phyloP scores from a whole-genome alignment of 1,140 invertebrate species.

The Eufriesea mexicana region DNA sequence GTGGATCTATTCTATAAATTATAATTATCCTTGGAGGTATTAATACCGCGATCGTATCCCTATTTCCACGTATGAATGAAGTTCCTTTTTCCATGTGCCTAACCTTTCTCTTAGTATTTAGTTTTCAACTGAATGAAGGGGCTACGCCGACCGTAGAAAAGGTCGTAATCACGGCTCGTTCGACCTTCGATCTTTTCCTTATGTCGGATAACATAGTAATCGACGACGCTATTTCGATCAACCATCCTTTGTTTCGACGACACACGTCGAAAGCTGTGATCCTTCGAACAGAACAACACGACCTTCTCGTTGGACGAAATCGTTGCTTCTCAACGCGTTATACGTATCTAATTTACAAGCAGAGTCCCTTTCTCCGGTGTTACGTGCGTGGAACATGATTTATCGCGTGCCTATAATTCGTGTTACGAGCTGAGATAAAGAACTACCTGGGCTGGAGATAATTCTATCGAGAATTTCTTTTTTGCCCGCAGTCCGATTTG shows the following conservation, averaged over 20 bases:
- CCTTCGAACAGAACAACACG: neutral
- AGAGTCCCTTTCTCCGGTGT: neutral
- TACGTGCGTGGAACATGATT: slow-evolving; percentile 18
- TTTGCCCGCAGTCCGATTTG: neutral
- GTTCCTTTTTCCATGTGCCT: slow-evolving; percentile 28
- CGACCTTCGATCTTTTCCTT: slow-evolving; percentile 41
- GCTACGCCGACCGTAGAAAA: slow-evolving; percentile 43
- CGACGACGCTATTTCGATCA: neutral
- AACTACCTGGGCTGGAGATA: neutral
- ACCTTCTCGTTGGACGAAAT: neutral
- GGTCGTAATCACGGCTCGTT: slow-evolving; percentile 42
- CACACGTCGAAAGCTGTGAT: neutral
- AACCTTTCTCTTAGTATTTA: slow-evolving; percentile 61
- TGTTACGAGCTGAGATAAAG: neutral
- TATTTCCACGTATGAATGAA: slow-evolving; percentile 62
- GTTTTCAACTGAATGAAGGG: slow-evolving; percentile 56
- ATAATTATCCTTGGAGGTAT: neutral
- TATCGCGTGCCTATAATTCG: neutral
- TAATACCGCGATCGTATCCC: neutral
- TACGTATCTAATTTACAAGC: neutral
- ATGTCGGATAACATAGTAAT: neutral
- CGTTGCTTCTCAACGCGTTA: neutral
- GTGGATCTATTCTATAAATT: too few relatives aligned
- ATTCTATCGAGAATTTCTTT: neutral
- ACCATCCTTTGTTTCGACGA: neutral